phyloP scores from a whole-genome alignment of 2,888 invertebrate species.

The Sphaerolaimus hirsutus region DNA sequence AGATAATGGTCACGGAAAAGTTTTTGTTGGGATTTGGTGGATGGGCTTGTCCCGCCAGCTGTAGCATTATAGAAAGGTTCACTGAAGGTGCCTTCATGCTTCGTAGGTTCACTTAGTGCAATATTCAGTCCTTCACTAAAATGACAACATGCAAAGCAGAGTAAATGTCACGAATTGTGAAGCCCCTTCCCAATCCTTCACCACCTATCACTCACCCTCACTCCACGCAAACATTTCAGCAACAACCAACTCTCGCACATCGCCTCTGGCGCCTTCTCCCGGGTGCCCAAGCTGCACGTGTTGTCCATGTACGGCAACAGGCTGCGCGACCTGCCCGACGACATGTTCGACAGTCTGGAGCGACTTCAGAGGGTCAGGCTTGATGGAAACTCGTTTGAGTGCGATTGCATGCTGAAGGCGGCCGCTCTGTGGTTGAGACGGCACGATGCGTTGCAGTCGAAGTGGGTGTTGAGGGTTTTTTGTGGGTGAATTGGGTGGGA shows the following conservation, averaged over 20 bases:
- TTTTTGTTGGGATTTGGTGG: no score
- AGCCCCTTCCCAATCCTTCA: no score
- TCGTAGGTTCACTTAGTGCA: no score
- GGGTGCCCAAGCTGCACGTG: neutral
- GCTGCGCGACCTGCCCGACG: neutral
- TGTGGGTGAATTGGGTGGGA: neutral
- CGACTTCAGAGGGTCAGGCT: neutral
- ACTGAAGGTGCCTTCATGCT: no score
- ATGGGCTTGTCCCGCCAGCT: no score
- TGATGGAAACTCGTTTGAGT: neutral
- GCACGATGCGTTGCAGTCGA: neutral
- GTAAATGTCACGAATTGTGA: no score
- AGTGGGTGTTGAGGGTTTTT: neutral
- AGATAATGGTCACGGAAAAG: no score
- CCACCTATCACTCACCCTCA: no score
- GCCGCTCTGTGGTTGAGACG: neutral
- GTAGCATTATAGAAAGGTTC: no score
- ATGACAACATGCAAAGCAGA: no score
- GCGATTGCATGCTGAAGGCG: neutral
- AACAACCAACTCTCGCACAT: neutral
- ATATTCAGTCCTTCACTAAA: no score
- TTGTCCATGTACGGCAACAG: neutral
- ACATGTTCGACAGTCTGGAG: neutral
- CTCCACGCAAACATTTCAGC: no score
- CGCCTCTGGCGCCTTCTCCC: neutral